These are phyloP conservation scores for Euphydryas editha DNA, from an alignment of 2,888 invertebrate species.

Conservation along the genomic window DNA sequence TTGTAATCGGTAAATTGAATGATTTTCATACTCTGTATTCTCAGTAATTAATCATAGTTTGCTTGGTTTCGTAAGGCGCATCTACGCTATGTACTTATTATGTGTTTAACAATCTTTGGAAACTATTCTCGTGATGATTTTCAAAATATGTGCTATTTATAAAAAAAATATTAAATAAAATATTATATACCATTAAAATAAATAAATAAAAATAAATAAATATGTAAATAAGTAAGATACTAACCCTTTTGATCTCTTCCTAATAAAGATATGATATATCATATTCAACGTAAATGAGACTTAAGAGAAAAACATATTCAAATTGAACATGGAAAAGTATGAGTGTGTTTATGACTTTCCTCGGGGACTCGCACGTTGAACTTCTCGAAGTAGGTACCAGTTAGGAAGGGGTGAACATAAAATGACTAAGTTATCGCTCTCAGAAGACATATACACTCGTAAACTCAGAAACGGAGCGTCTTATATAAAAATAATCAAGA, in stretches of 20 bases:
- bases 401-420: conserved; percentile 77
- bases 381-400: conserved; percentile 68
- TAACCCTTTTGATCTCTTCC: conserved; percentile 12
- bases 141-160: too few species aligned
- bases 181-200: not conserved
- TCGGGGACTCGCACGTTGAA: conserved; percentile 71
- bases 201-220: too few species aligned
- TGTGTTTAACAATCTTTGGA: too few species aligned
- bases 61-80: too few species aligned
- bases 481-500: conserved; percentile 80
- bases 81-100: too few species aligned
- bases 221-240: conserved; percentile 3
- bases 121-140: too few species aligned
- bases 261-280: conserved; percentile 21
- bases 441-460: conserved; percentile 79
- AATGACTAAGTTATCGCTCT: conserved; percentile 82
- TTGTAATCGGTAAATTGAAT: too few species aligned
- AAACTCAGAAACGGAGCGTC: conserved; percentile 73
- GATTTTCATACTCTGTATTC: too few species aligned
- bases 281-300: conserved; percentile 30
- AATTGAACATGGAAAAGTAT: conserved; percentile 73
- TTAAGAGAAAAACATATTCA: conserved; percentile 62
- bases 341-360: conserved; percentile 76
- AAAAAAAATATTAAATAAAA: too few species aligned
- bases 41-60: too few species aligned